Percentiles rank a stretch among this genome's conserved stretches.
Conservation (phyloP, 2,113 vertebrate species). For the Serilophus lunatus region DNA sequence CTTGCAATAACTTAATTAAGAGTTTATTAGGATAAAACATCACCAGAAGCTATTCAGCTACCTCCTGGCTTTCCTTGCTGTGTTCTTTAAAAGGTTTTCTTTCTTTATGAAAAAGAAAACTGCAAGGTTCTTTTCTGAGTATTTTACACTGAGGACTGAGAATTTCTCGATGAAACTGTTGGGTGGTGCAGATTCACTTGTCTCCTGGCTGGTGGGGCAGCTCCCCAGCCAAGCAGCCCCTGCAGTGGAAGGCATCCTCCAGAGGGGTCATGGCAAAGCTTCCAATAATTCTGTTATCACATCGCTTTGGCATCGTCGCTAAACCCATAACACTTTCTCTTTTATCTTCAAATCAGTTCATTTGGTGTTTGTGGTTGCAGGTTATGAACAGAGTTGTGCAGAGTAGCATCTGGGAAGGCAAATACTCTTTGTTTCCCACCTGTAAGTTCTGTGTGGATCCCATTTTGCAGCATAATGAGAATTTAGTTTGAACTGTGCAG, state of each 20-base stretch:
- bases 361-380: neutral
- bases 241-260: rapidly evolving
- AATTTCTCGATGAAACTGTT: neutral
- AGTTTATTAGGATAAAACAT: neutral
- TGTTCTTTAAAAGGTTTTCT: neutral
- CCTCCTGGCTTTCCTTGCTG: neutral
- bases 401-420: neutral
- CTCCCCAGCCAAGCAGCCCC: neutral
- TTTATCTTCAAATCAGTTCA: neutral
- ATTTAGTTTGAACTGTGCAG: neutral
- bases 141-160: neutral
- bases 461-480: neutral
- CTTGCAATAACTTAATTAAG: neutral
- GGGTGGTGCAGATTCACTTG: neutral
- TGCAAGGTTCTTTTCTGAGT: neutral
- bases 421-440: neutral
- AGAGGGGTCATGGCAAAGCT: rapidly evolving
- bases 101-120: neutral
- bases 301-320: neutral
- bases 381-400: neutral
- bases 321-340: neutral
- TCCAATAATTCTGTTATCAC: rapidly evolving
- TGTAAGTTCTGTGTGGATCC: neutral
- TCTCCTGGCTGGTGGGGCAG: neutral
- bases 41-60: constrained; percentile 39